Evolutionary conservation across 1,140 invertebrate genomes (phyloP).

Genomic region (Hyles vespertilio): DNA sequence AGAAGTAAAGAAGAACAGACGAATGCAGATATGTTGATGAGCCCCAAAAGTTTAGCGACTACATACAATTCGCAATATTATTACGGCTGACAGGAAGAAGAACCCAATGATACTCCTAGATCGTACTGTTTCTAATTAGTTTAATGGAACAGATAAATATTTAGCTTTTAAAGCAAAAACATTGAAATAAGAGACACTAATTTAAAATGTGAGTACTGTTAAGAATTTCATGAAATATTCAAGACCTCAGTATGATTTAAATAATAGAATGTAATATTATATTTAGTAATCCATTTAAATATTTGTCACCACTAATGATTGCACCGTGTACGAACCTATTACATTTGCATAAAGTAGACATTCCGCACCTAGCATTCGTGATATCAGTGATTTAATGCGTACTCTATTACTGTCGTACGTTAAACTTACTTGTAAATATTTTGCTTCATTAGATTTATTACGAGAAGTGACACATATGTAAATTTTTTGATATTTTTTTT

Average conservation of each 20-base stretch:
- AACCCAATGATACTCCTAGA: conserved; percentile 46
- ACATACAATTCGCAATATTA: conserved; percentile 67
- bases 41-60: conserved; percentile 65
- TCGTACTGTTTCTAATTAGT: conserved; percentile 58
- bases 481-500: conserved; percentile 38
- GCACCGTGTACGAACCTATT: no score
- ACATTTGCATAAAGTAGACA: no score
- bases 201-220: conserved; percentile 1
- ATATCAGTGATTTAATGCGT: no score
- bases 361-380: no score
- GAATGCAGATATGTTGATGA: conserved; percentile 53
- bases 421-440: no score
- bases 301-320: no score
- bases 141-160: conserved; percentile 1
- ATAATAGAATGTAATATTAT: conserved; percentile 4
- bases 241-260: not conserved
- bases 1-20: conserved; percentile 38
- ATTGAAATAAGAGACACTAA: not conserved
- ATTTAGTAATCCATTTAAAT: not conserved
- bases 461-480: conserved; percentile 6
- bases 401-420: no score
- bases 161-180: conserved; percentile 19
- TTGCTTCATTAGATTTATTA: no score
- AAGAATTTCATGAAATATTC: no score
- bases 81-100: conserved; percentile 64